These are phyloP conservation scores for Dasypogon diadema DNA, from an alignment of 2,888 invertebrate species.

Conservation along the genomic window DNA sequence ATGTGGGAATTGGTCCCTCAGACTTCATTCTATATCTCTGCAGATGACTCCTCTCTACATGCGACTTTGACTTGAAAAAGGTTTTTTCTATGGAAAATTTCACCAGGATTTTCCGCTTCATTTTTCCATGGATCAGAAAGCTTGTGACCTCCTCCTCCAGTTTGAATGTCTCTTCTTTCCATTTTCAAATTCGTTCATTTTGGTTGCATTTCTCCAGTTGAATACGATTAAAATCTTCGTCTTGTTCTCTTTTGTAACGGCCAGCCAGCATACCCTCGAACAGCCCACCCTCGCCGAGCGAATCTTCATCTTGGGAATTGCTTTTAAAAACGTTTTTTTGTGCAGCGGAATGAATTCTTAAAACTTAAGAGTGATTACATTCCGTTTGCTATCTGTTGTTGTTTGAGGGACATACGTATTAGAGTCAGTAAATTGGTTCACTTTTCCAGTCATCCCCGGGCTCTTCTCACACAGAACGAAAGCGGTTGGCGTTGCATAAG, in stretches of 20 bases:
- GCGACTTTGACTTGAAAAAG: constrained; percentile 6
- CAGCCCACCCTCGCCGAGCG: neutral
- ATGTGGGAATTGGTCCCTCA: constrained; percentile 12
- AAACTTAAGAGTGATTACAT: constrained; percentile 31
- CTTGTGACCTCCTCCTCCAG: neutral
- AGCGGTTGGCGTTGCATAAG: constrained; percentile 16
- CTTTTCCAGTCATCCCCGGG: neutral
- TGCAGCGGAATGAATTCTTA: constrained; percentile 7
- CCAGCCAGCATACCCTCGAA: neutral
- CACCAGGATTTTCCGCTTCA: constrained; percentile 21
- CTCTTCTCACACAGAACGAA: neutral
- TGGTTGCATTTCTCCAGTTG: constrained; percentile 16
- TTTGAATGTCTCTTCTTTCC: neutral
- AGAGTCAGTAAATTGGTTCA: constrained; percentile 1
- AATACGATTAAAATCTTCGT: constrained; percentile 38
- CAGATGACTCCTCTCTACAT: constrained; percentile 9
- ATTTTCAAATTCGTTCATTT: constrained; percentile 28
- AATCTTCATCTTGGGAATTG: constrained; percentile 2
- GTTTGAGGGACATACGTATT: constrained; percentile 15
- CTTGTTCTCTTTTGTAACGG: constrained; percentile 17
- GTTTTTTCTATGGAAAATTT: neutral
- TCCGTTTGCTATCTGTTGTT: constrained; percentile 1
- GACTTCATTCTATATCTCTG: neutral
- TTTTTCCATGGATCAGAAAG: neutral
- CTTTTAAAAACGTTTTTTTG: constrained; percentile 34